Base-by-base conservation (phyloP, 2,797 vertebrate genomes). In the Macroramphosus scolopax region DNA sequence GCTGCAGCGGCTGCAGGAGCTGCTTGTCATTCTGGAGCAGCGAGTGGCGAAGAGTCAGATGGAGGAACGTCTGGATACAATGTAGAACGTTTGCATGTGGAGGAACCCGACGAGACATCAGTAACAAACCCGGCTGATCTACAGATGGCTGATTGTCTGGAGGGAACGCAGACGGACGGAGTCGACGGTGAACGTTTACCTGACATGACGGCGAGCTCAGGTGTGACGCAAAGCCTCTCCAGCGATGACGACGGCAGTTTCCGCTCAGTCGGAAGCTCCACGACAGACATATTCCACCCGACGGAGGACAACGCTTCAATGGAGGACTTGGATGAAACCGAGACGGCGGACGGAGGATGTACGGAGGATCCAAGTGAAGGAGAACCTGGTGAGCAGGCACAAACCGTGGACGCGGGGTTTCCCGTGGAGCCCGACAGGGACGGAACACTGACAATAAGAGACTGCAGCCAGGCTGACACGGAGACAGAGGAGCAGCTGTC, bases 171-270 rank as follows among this genome's bases (percentile, higher is more conserved):
- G 51, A 46, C 14, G 0, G 51, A 66, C 20, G 17, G 0, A 11
- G 42, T 30, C 5, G 8, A 51, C 26, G 51, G 8, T 10, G 51
- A 44, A 13, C 2, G 5, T 2, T 51, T 63, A 5, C 8, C 22
- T 10, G 59, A 50, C 34, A 25, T 17, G 3, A 63, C 63, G 41
- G 25, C 54, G 1, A 24, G 14, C 17, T 36, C 60, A 1, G 63
- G 43, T 16, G 6, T 34, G 18, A 41, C 26, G 12, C 58, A 25
- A 1, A 20, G 52, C 18, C 11, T 47, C 24, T 86, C 76, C 36
- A 84, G 81, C 10, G 83, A 84, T 1, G 84, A 87, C 0, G 78
- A 87, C 34, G 40, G 46, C 53, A 82, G 79, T 39, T 84, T 83
- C 50, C 60, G 8, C 22, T 83, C 86, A 1, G 67, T 75, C 3